A percentile compares a stretch with the other conserved stretches of the same genome.
phyloP scores from a whole-genome alignment of 2,113 vertebrate species.

The Indicator indicator region DNA sequence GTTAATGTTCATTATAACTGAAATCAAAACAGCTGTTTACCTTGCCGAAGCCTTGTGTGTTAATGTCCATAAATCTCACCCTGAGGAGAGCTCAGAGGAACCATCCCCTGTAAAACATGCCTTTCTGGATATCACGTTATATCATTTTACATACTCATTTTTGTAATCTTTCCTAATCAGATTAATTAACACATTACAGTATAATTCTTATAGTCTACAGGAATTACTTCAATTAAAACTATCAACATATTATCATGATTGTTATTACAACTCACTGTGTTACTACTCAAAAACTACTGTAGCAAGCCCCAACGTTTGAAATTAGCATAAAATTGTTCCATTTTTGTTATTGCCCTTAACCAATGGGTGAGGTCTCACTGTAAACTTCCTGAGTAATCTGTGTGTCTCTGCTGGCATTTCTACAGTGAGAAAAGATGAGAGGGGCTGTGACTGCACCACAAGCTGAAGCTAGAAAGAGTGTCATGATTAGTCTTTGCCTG shows the following conservation, averaged over 20 bases:
- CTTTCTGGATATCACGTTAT: neutral
- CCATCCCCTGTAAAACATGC: neutral
- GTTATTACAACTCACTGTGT: conserved; percentile 42
- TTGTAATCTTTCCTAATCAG: conserved; percentile 37
- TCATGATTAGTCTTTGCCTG: neutral
- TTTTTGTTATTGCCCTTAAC: neutral
- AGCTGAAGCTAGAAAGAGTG: neutral
- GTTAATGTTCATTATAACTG: conserved; percentile 63
- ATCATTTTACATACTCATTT: conserved; percentile 26
- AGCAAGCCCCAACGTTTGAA: neutral
- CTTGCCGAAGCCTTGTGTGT: neutral
- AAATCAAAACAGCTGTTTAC: conserved; percentile 66
- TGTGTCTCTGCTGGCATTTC: neutral
- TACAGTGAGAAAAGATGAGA: neutral
- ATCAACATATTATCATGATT: conserved; percentile 56
- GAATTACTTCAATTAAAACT: conserved; percentile 67
- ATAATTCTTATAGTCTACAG: conserved; percentile 63
- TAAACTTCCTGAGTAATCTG: neutral
- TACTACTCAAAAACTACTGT: conserved; percentile 23
- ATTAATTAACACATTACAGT: conserved; percentile 62
- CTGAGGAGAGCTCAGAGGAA: neutral
- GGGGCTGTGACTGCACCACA: neutral
- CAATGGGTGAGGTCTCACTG: neutral
- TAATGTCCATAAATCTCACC: conserved; percentile 47
- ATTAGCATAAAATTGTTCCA: neutral